Base-by-base conservation (phyloP, 2,113 vertebrate genomes). In the Phaetusa simplex region DNA sequence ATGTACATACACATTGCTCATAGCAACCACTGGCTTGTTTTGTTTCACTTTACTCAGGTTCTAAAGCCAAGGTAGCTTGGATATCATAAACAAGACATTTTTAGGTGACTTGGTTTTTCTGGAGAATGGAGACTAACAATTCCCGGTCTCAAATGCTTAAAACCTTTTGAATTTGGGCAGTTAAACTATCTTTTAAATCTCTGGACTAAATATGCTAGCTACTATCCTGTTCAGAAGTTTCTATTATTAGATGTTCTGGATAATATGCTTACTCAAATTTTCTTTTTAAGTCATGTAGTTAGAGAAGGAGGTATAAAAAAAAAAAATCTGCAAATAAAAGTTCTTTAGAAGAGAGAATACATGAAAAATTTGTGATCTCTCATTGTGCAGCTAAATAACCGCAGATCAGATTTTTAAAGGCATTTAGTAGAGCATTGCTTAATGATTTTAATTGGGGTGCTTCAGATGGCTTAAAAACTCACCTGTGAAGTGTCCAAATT, bases 21-120 rank as follows among this genome's bases (percentile, higher is more conserved):
- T 56, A 77, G 67, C 62, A 95, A 90, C 76, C 64, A 80, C 71
- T 58, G 66, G 6, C 77, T 94, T 93, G 80, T 94, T 95, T 70
- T 70, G 76, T 73, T 91, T 96, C 20, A 24, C 38, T 74, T 89
- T n/a, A 61, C n/a, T 73, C 22, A 23, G n/a, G 34, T 83, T 62
- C 45, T 72, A 92, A 95, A 92, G 78, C 40, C 71, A 67, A 83
- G 15, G 36, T n/a, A 88, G 47, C 53, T 34, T 83, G 70, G 80
- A 23, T 88, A 58, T 66, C 0, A 0, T 40, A 80, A 13, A 5
- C 2, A 64, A 65, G 22, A 87, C 29, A 74, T 77, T 82, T 93
- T 74, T 82, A 93, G n/a, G 32, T 50, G 32, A 92, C 11, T 9
- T 59, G 20, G 53, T 87, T 88, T 59, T 74, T 79, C 66, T 90